phyloP scores from a whole-genome alignment of 2,888 invertebrate species.

The Drosophila imparisetae region DNA sequence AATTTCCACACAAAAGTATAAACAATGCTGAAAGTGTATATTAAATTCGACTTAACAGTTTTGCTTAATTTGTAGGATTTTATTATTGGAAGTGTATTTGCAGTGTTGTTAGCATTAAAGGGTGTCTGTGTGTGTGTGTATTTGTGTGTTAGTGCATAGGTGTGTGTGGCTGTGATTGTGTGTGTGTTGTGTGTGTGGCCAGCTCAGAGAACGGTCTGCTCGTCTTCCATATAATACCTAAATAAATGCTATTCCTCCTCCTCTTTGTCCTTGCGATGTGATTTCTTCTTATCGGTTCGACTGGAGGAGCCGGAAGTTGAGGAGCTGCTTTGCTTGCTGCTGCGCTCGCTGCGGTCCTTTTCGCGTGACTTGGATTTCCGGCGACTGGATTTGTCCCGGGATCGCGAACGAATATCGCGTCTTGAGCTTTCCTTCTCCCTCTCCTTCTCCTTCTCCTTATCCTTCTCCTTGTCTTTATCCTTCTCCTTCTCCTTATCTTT shows the following conservation, averaged over 20 bases:
- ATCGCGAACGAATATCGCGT: slow-evolving; percentile 86
- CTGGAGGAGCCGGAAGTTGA: slow-evolving; percentile 65
- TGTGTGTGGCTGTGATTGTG: slow-evolving; percentile 14
- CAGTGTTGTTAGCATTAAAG: slow-evolving; percentile 24
- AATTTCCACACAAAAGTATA: background rate
- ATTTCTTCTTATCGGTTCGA: slow-evolving; percentile 88
- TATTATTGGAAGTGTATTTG: slow-evolving; percentile 61
- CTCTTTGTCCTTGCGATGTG: slow-evolving; percentile 90
- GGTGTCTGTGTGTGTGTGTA: background rate
- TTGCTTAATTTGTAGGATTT: slow-evolving; percentile 39
- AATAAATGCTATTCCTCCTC: slow-evolving; percentile 87
- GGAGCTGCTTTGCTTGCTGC: slow-evolving; percentile 65
- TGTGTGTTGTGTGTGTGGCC: slow-evolving; percentile 20
- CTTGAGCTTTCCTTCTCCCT: slow-evolving; percentile 68
- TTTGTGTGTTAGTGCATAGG: background rate
- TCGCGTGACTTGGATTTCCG: slow-evolving; percentile 87
- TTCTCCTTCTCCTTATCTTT: slow-evolving; percentile 46
- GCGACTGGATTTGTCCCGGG: slow-evolving; percentile 88
- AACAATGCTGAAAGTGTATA: background rate
- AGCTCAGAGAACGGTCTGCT: slow-evolving; percentile 45
- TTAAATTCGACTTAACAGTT: background rate
- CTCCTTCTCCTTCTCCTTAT: slow-evolving; percentile 42
- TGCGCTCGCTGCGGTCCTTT: slow-evolving; percentile 86
- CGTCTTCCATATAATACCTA: slow-evolving; percentile 62
- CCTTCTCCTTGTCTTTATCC: slow-evolving; percentile 49